A percentile compares a stretch with the other conserved stretches of the same genome.
Conservation (phyloP, 2,113 vertebrate species). For the Gobio gobio region DNA sequence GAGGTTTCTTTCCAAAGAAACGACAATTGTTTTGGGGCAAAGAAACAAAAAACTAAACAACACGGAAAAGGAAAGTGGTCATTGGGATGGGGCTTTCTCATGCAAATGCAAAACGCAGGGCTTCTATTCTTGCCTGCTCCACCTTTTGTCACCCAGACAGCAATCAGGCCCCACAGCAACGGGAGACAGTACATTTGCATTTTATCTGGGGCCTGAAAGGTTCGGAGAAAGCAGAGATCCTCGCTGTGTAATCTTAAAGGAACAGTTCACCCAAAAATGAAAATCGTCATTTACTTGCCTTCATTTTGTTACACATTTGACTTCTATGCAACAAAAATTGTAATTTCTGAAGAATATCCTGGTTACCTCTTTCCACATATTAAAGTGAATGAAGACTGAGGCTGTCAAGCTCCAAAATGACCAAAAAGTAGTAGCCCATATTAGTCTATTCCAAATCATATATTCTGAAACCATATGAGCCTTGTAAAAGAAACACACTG, state of each 20-base stretch:
- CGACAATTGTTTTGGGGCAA: constrained; percentile 41
- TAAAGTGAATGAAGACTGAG: not conserved
- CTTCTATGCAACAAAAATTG: not conserved
- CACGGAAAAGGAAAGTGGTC: constrained; percentile 58
- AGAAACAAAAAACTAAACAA: constrained; percentile 55
- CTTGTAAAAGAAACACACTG: not conserved
- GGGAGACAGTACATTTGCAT: constrained; percentile 54
- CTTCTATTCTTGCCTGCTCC: constrained; percentile 55
- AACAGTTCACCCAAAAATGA: not conserved
- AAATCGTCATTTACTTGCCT: not conserved
- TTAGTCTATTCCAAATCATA: not conserved
- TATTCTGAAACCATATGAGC: not conserved
- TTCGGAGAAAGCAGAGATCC: not conserved
- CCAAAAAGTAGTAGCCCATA: not conserved
- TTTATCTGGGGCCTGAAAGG: constrained; percentile 38
- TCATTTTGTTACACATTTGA: not conserved
- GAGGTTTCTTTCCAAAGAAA: constrained; percentile 51
- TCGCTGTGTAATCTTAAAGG: constrained; percentile 4
- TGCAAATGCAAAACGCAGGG: constrained; percentile 64
- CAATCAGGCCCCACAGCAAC: constrained; percentile 47
- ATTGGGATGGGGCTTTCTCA: constrained; percentile 65
- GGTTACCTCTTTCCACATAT: not conserved
- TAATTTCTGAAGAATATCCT: not conserved
- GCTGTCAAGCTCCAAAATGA: not conserved
- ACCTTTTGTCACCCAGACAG: constrained; percentile 52